These are phyloP conservation scores for Echinops telfairi DNA, from an alignment of 2,113 vertebrate species.

Conservation along the genomic window DNA sequence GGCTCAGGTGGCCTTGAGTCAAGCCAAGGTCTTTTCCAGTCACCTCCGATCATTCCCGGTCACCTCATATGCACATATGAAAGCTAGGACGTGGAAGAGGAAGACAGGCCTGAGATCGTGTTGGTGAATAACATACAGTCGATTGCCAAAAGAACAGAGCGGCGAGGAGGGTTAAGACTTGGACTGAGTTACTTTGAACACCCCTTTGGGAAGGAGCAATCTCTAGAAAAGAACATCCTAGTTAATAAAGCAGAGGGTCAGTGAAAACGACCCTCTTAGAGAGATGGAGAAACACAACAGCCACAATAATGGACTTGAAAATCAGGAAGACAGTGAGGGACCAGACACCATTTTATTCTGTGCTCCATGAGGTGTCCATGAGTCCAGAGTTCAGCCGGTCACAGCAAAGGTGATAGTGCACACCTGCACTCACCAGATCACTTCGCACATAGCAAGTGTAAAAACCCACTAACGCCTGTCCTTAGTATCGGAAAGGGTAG, in stretches of 20 bases:
- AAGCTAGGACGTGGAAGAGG: neutral
- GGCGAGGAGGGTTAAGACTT: neutral
- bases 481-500: neutral
- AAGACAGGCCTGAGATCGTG: neutral
- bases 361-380: too few species aligned
- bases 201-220: neutral
- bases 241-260: neutral
- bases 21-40: neutral
- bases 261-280: neutral
- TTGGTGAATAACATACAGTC: neutral
- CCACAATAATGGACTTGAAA: neutral
- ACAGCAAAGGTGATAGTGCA: neutral
- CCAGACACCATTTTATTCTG: neutral
- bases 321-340: neutral
- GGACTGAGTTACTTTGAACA: neutral
- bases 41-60: neutral
- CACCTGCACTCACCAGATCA: neutral
- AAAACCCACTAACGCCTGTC: conserved; percentile 7
- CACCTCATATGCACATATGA: neutral
- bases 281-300: neutral
- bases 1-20: neutral
- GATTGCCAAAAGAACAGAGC: neutral
- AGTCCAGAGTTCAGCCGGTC: too few species aligned
- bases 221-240: neutral
- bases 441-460: neutral